These are phyloP conservation scores for Marcusenius ussheri DNA, from an alignment of 2,113 vertebrate genomes.

Conservation along the genomic window DNA sequence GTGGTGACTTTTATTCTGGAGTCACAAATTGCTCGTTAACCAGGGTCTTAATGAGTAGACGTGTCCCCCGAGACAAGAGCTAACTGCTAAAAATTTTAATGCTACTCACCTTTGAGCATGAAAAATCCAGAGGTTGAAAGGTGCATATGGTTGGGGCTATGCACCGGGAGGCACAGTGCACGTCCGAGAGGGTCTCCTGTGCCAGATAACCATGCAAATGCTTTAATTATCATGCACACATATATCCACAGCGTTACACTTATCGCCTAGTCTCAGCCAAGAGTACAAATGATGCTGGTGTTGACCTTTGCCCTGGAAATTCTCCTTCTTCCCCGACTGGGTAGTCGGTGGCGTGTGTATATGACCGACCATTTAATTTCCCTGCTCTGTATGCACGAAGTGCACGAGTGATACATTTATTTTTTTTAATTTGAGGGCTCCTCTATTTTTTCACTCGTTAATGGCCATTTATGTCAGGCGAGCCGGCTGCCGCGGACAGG, in stretches of 20 bases:
- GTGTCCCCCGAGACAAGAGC: slow-evolving; percentile 29
- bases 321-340: slow-evolving; percentile 25
- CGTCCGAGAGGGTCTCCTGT: background rate
- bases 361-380: slow-evolving; percentile 16
- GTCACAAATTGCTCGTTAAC: slow-evolving; percentile 37
- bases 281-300: background rate
- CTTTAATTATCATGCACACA: background rate
- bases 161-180: background rate
- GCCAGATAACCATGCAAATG: background rate
- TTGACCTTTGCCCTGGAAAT: slow-evolving; percentile 45
- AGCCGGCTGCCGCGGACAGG: slow-evolving; percentile 1
- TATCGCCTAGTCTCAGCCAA: background rate
- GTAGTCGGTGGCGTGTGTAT: background rate
- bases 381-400: background rate
- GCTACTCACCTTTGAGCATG: slow-evolving; percentile 26
- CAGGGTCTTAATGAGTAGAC: slow-evolving; percentile 29
- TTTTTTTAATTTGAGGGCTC: slow-evolving; percentile 17
- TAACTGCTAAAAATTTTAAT: slow-evolving; percentile 38
- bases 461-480: slow-evolving; percentile 39
- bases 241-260: background rate
- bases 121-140: slow-evolving; percentile 9
- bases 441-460: slow-evolving; percentile 33
- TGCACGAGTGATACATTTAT: slow-evolving; percentile 4
- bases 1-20: background rate
- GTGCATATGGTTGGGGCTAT: too few relatives aligned